Evolutionary conservation across 2,797 vertebrate species (phyloP), one percentile per base, ranked within the genome.

Genomic region (Takifugu ocellatus): DNA sequence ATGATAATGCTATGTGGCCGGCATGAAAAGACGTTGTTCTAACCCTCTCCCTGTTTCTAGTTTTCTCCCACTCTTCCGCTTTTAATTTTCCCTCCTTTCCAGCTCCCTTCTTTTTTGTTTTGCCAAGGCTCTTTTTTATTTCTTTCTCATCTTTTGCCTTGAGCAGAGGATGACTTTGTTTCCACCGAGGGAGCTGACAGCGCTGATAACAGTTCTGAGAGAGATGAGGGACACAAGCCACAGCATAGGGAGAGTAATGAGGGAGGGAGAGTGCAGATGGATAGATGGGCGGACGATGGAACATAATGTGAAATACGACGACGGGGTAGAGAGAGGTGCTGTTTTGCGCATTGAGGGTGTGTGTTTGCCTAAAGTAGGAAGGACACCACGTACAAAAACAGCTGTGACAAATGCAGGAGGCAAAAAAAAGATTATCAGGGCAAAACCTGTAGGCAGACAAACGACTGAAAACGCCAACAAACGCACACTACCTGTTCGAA

Each of bases 151-250:
- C 87, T 87, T 88, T 89, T 87, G 83, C 82, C 75, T 75, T 80
- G 86, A 91, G 84, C 81, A 84, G 81, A 87, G 81, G 83, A 89
- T 78, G 82, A 91, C 89, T 91, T 91, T 93, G 87, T 91, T 91
- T 87, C 90, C 70, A 62, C 81, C 77, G 75, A 82, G 84, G 84
- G 85, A 90, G 83, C 85, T 90, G 91, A 91, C 88, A 91, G 84
- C 81, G 74, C 79, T 88, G 89, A 90, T 90, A 91, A 90, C 81
- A 77, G 87, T 78, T 89, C 90, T 90, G 88, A 92, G 90, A 90
- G 82, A 90, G 88, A 91, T 54, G 55, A 71, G 79, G 87, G 83
- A 84, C 81, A 80, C 81, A 84, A 84, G 77, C 78, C 85, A 78
- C 81, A 77, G 83, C 77, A 82, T 70, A 67, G 74, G 73, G 66